These are phyloP conservation scores for Drosophila sturtevanti DNA, from an alignment of 1,140 invertebrate genomes.

Conservation along the genomic window DNA sequence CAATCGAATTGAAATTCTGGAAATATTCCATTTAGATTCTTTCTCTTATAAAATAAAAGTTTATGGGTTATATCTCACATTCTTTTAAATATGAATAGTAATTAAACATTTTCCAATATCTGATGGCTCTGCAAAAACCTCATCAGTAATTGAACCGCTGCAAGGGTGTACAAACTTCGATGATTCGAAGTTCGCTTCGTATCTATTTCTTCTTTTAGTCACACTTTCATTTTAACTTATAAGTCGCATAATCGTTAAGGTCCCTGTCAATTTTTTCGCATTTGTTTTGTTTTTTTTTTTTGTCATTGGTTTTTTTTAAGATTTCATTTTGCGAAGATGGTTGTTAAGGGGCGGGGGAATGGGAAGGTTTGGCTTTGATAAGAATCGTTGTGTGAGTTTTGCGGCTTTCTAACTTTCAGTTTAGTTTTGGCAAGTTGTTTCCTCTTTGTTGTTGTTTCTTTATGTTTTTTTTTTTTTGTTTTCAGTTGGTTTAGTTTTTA, in stretches of 20 bases:
- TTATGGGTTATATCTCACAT: too few relatives aligned
- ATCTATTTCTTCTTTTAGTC: neutral
- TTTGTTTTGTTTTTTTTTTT: neutral
- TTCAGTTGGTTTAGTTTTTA: constrained; percentile 29
- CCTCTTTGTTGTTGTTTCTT: constrained; percentile 1
- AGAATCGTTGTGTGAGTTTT: constrained; percentile 22
- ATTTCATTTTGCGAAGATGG: neutral
- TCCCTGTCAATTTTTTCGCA: neutral
- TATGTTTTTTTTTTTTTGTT: neutral
- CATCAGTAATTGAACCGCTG: neutral
- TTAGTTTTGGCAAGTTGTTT: constrained; percentile 31
- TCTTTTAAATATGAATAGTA: too few relatives aligned
- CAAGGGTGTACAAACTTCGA: neutral
- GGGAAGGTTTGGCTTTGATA: neutral
- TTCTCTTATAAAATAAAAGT: too few relatives aligned
- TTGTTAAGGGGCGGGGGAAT: neutral
- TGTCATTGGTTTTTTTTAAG: neutral
- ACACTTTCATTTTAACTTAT: constrained; percentile 11
- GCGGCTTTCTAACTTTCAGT: constrained; percentile 28
- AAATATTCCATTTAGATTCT: too few relatives aligned
- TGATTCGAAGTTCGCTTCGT: neutral
- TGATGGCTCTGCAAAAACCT: too few relatives aligned
- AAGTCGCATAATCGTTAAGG: constrained; percentile 11
- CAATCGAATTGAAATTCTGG: too few relatives aligned
- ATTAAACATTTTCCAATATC: too few relatives aligned